Conservation (phyloP, 2,888 invertebrate genomes). For the Steinernema scapterisci region DNA sequence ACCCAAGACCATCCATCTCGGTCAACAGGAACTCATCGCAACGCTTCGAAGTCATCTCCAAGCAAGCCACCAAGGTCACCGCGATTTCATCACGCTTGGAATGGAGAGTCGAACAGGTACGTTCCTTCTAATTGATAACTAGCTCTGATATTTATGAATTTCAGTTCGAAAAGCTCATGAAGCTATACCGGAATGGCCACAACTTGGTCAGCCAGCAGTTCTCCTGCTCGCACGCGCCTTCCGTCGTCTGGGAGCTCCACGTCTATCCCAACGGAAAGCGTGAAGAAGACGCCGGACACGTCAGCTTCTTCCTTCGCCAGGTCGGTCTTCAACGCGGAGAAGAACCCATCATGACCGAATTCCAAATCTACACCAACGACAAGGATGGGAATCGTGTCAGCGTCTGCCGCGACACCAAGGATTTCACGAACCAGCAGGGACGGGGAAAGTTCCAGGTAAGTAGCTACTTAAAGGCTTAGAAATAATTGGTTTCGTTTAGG, state of each 20-base stretch:
- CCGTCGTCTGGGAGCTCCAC: constrained; percentile 65
- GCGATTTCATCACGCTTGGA: constrained; percentile 61
- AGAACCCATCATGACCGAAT: constrained; percentile 66
- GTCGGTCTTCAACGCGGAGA: constrained; percentile 60
- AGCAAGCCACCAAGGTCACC: constrained; percentile 58
- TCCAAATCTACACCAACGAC: constrained; percentile 64
- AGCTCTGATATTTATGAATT: too few species aligned
- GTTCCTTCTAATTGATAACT: constrained; percentile 17
- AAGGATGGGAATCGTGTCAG: constrained; percentile 50
- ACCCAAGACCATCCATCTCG: too few species aligned
- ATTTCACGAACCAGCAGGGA: constrained; percentile 66
- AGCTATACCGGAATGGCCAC: constrained; percentile 61
- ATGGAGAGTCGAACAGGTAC: constrained; percentile 64
- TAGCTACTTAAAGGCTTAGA: neutral
- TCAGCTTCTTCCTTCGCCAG: constrained; percentile 64
- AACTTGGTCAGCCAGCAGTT: constrained; percentile 60
- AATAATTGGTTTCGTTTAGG: constrained; percentile 36
- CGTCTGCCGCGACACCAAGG: constrained; percentile 65
- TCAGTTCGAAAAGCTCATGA: constrained; percentile 64
- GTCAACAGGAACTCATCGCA: constrained; percentile 31
- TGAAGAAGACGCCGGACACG: constrained; percentile 61
- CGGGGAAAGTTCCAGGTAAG: constrained; percentile 64
- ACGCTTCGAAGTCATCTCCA: constrained; percentile 53
- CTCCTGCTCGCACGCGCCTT: constrained; percentile 55
- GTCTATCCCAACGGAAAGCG: constrained; percentile 66